A percentile compares a stretch with the other conserved stretches of the same genome.
These are phyloP conservation scores for Paradoxurus hermaphroditus DNA, from an alignment of 2,113 vertebrate genomes.

Conservation along the genomic window DNA sequence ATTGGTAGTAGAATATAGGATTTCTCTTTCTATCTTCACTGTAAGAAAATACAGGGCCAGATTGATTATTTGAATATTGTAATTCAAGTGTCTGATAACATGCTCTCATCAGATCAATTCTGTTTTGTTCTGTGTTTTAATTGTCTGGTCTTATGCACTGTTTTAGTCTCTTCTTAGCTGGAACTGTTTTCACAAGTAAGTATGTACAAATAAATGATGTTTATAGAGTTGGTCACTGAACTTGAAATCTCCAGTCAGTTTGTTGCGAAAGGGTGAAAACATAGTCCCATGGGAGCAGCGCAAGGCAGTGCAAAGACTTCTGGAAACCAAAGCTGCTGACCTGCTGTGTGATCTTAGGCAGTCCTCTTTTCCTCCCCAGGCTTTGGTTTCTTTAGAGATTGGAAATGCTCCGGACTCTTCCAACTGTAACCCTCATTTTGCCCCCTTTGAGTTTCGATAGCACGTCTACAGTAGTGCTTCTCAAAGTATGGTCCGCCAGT, in stretches of 20 bases:
- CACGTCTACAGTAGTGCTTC: not conserved
- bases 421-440: not conserved
- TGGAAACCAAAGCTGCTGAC: not conserved
- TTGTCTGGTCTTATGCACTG: not conserved
- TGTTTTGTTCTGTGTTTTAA: not conserved
- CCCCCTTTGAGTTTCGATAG: not conserved
- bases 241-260: not conserved
- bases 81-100: not conserved
- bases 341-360: not conserved
- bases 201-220: not conserved
- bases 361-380: not conserved
- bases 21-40: slow-evolving; percentile 13
- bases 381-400: not conserved
- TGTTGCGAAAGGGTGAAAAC: not conserved
- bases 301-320: not conserved
- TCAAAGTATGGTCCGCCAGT: not conserved
- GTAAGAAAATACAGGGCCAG: not conserved
- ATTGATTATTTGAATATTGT: slow-evolving; percentile 27
- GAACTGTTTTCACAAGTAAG: slow-evolving; percentile 7
- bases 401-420: not conserved
- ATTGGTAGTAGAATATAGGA: not conserved
- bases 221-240: not conserved
- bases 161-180: not conserved
- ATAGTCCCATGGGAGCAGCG: not conserved
- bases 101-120: not conserved